Evolutionary conservation across 2,888 invertebrate species (phyloP).

Genomic region (Apeira syringaria): DNA sequence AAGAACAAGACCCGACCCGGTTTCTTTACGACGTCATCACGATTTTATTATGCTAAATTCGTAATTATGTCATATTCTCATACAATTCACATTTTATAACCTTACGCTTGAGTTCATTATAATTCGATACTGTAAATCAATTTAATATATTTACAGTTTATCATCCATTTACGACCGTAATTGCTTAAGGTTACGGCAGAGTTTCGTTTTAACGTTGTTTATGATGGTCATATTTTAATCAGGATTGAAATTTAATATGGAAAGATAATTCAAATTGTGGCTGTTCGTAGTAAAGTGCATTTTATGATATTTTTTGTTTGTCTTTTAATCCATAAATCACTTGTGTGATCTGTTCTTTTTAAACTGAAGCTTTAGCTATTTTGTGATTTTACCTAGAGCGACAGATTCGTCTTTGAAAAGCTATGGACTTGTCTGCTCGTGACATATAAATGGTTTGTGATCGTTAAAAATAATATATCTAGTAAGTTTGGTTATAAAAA

Average conservation of each 20-base stretch:
- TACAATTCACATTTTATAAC: constrained; percentile 28
- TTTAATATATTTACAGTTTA: constrained; percentile 39
- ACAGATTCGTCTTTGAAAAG: constrained; percentile 20
- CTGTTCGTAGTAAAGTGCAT: constrained; percentile 48
- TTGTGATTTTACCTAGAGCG: constrained; percentile 7
- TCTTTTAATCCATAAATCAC: constrained; percentile 69
- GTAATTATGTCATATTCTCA: constrained; percentile 31
- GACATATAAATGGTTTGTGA: constrained; percentile 47
- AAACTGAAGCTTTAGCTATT: constrained; percentile 48
- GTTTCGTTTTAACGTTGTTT: constrained; percentile 52
- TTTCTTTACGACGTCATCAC: constrained; percentile 50
- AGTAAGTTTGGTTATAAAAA: constrained; percentile 38
- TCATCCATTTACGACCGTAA: constrained; percentile 47
- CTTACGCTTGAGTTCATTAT: constrained; percentile 28
- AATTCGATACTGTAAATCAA: constrained; percentile 37
- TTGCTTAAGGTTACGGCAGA: constrained; percentile 52
- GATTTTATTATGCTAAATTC: constrained; percentile 49
- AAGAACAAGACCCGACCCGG: constrained; percentile 30
- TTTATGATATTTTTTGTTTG: constrained; percentile 72
- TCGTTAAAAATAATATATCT: constrained; percentile 46
- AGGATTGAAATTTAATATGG: constrained; percentile 57
- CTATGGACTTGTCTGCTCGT: constrained; percentile 20
- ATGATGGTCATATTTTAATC: constrained; percentile 58
- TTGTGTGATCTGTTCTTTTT: constrained; percentile 57
- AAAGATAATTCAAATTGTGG: constrained; percentile 48